Percentiles rank a stretch among this genome's conserved stretches.
Conservation (phyloP, 2,888 invertebrate genomes). For the Drosophila percnosoma region DNA sequence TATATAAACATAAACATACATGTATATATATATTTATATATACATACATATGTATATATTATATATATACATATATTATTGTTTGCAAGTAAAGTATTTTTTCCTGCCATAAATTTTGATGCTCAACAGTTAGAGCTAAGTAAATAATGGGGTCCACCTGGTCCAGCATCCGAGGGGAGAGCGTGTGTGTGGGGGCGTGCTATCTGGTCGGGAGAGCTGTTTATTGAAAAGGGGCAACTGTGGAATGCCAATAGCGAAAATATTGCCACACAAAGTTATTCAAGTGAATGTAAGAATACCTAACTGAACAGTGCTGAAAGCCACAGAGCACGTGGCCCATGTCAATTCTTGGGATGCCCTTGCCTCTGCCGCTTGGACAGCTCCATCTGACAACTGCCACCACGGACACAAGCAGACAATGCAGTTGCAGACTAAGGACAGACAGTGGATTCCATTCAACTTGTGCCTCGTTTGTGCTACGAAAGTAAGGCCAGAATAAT, state of each 20-base stretch:
- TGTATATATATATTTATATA: not conserved
- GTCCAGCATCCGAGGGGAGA: not conserved
- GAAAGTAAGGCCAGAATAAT: conserved; percentile 29
- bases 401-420: conserved; percentile 5
- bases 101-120: conserved; percentile 43
- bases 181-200: not conserved
- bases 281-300: conserved; percentile 33
- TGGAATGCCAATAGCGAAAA: conserved; percentile 32
- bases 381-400: conserved; percentile 6
- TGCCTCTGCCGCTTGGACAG: conserved; percentile 2
- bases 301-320: conserved; percentile 24
- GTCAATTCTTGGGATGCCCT: conserved; percentile 12
- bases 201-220: conserved; percentile 29
- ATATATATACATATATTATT: not conserved
- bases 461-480: conserved; percentile 32
- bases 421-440: conserved; percentile 48
- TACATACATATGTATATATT: no score
- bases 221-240: conserved; percentile 32
- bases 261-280: conserved; percentile 19
- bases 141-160: not conserved
- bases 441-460: conserved; percentile 50
- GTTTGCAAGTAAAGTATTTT: conserved; percentile 10
- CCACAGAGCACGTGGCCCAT: conserved; percentile 32
- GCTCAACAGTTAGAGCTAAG: conserved; percentile 31
- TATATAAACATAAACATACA: not conserved